Evolutionary conservation across 1,140 invertebrate genomes (phyloP).

Genomic region (Acarapis woodi): DNA sequence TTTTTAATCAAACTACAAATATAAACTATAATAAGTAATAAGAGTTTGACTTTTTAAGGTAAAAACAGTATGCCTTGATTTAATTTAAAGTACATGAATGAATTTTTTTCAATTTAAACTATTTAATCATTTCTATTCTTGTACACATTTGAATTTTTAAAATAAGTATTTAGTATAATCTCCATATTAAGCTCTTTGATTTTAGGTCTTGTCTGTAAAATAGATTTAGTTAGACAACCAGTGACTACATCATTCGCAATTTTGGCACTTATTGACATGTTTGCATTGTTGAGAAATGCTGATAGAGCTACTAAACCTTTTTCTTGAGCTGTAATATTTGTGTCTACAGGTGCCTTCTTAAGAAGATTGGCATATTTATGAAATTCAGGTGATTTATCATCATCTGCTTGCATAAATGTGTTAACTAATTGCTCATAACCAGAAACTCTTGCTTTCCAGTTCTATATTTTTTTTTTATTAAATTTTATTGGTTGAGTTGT

Average conservation of each 20-base stretch:
- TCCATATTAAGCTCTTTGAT: slow-evolving; percentile 69
- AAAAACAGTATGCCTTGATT: background rate
- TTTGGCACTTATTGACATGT: slow-evolving; percentile 30
- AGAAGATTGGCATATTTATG: slow-evolving; percentile 62
- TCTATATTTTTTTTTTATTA: slow-evolving; percentile 17
- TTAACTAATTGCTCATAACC: slow-evolving; percentile 81
- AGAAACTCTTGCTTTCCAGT: slow-evolving; percentile 72
- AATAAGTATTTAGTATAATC: slow-evolving; percentile 52
- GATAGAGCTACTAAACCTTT: slow-evolving; percentile 74
- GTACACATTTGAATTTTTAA: too few species aligned
- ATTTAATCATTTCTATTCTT: too few species aligned
- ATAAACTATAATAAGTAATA: too few species aligned
- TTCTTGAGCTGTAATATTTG: slow-evolving; percentile 78
- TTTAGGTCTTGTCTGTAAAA: slow-evolving; percentile 60
- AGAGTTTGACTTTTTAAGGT: background rate
- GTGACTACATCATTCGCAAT: slow-evolving; percentile 60
- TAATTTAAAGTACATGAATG: background rate
- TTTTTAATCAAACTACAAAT: background rate
- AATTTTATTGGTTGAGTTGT: background rate
- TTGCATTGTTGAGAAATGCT: slow-evolving; percentile 64
- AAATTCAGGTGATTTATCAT: slow-evolving; percentile 79
- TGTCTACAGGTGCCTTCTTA: slow-evolving; percentile 82
- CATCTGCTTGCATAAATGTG: slow-evolving; percentile 33
- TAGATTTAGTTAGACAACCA: slow-evolving; percentile 65
- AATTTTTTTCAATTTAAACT: background rate